Percentiles rank a stretch among this genome's conserved stretches.
Evolutionary conservation across 2,888 invertebrate genomes (phyloP).

Genomic region (Thecocarcelia acutangulata): DNA sequence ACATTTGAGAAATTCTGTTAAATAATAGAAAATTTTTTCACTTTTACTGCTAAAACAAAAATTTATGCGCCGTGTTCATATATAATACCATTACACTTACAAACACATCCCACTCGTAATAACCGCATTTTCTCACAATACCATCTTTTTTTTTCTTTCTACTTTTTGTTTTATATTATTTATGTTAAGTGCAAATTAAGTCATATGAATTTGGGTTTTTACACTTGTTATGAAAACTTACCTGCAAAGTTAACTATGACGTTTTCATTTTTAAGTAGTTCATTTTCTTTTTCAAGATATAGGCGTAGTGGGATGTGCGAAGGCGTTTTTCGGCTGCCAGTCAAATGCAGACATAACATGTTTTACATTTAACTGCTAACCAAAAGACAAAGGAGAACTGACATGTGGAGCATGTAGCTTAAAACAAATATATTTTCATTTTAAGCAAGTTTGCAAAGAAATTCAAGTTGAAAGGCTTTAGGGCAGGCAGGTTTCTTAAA

Average conservation of each 20-base stretch:
- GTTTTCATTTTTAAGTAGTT: slow-evolving; percentile 4
- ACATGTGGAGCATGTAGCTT: too few relatives aligned
- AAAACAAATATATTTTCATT: too few relatives aligned
- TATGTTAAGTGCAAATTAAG: background rate
- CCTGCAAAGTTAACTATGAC: background rate
- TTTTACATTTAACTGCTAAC: slow-evolving; percentile 10
- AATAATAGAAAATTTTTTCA: too few relatives aligned
- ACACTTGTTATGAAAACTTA: background rate
- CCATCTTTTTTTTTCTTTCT: background rate
- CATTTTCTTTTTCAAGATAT: background rate
- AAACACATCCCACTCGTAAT: too few relatives aligned
- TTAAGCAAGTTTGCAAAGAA: too few relatives aligned
- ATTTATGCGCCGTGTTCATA: too few relatives aligned
- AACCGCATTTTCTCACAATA: too few relatives aligned
- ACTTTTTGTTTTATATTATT: slow-evolving; percentile 11
- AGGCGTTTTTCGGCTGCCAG: slow-evolving; percentile 16
- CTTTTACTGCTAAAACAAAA: too few relatives aligned
- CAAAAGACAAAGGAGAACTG: background rate
- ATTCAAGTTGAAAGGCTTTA: too few relatives aligned
- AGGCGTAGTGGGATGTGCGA: background rate
- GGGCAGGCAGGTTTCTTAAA: too few relatives aligned
- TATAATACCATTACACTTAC: too few relatives aligned
- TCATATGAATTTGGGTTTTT: slow-evolving; percentile 2
- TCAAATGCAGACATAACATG: slow-evolving; percentile 7
- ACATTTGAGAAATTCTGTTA: too few relatives aligned